These are phyloP conservation scores for Lycaon pictus DNA, from an alignment of 2,113 vertebrate species.

Conservation along the genomic window DNA sequence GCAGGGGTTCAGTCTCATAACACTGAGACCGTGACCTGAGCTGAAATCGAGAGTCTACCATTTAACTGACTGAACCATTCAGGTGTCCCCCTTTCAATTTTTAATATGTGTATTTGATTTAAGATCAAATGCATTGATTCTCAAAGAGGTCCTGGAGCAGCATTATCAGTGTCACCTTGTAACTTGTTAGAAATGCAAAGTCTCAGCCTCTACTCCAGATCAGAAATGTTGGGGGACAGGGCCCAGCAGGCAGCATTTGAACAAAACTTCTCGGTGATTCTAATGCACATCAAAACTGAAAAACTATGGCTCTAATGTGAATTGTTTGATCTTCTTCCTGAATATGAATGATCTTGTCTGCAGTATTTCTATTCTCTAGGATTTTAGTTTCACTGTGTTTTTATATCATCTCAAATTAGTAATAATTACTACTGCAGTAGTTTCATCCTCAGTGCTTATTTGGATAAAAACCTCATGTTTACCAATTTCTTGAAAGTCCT, in stretches of 20 bases:
- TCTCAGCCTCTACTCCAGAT: neutral
- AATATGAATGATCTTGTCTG: neutral
- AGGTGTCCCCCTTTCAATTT: neutral
- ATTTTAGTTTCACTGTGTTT: slow-evolving; percentile 18
- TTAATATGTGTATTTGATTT: neutral
- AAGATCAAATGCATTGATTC: neutral
- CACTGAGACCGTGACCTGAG: neutral
- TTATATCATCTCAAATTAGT: neutral
- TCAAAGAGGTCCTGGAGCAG: neutral
- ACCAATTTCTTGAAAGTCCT: neutral
- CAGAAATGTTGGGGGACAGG: neutral
- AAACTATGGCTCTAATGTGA: neutral
- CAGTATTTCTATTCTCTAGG: neutral
- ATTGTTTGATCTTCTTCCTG: neutral
- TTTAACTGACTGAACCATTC: neutral
- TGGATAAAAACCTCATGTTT: neutral
- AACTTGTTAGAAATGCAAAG: slow-evolving; percentile 7
- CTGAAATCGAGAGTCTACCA: neutral
- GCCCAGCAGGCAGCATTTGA: neutral
- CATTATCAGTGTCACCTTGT: neutral
- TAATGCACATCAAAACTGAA: neutral
- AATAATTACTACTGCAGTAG: neutral
- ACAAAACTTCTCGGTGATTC: neutral
- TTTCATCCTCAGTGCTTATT: neutral
- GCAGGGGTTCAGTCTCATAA: neutral